Conservation (phyloP, 2,797 vertebrate species). For the Toxotes lorentzi region DNA sequence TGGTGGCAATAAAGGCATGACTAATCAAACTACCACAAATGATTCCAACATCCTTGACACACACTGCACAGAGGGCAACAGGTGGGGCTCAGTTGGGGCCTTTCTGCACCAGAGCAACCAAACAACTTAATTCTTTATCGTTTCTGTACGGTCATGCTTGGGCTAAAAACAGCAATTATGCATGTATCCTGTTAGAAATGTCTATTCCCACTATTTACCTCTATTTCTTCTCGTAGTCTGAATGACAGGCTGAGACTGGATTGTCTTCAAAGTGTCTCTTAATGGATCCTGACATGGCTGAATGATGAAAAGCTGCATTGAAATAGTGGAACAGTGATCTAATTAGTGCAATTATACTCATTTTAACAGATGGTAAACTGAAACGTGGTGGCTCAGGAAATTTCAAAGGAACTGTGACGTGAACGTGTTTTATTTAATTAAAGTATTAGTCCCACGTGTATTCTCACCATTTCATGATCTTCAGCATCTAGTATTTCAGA, state of each 20-base stretch:
- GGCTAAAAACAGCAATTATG: constrained; percentile 2
- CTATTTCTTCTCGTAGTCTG: neutral
- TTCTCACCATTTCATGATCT: neutral
- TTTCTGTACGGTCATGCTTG: neutral
- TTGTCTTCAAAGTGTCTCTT: constrained; percentile 16
- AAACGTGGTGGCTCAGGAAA: neutral
- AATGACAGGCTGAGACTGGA: constrained; percentile 4
- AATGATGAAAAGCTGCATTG: constrained; percentile 30
- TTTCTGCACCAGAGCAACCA: neutral
- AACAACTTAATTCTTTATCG: constrained; percentile 13
- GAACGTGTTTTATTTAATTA: constrained; percentile 1
- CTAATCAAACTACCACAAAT: too few species aligned
- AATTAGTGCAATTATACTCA: constrained; percentile 22
- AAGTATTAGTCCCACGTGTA: neutral
- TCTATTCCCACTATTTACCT: neutral
- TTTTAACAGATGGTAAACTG: constrained; percentile 16
- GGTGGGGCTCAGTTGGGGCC: too few species aligned
- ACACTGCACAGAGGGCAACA: neutral
- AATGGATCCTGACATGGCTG: constrained; percentile 7
- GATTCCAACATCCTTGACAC: too few species aligned
- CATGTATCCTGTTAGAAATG: constrained; percentile 9
- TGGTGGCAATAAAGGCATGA: too few species aligned
- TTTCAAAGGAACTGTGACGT: constrained; percentile 11
- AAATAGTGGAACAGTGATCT: constrained; percentile 4
- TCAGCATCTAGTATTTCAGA: neutral